Conservation (phyloP, 2,888 invertebrate genomes). For the Acronicta aceris region DNA sequence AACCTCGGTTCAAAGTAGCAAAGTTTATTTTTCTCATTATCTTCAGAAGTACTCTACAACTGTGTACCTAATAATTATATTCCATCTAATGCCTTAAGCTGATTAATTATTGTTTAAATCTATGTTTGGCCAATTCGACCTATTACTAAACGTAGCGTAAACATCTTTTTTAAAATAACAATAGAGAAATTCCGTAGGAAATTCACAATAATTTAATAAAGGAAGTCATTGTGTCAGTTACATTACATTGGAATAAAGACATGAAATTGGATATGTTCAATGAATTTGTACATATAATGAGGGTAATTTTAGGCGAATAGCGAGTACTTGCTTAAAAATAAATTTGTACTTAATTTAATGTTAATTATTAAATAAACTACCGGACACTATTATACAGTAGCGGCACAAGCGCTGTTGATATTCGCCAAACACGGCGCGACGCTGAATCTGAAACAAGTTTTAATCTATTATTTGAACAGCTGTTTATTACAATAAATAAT, state of each 20-base stretch:
- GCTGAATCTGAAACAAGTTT: slow-evolving; percentile 77
- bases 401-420: slow-evolving; percentile 68
- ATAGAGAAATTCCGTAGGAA: slow-evolving; percentile 21
- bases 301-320: slow-evolving; percentile 43
- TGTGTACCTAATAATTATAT: slow-evolving; percentile 21
- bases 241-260: slow-evolving; percentile 39
- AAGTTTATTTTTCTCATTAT: slow-evolving; percentile 16
- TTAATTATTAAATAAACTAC: slow-evolving; percentile 72
- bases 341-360: slow-evolving; percentile 65
- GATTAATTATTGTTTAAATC: slow-evolving; percentile 42
- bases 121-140: slow-evolving; percentile 73
- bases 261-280: slow-evolving; percentile 74
- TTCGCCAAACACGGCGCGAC: slow-evolving; percentile 68
- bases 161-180: slow-evolving; percentile 29
- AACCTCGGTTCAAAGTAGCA: slow-evolving; percentile 10
- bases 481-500: slow-evolving; percentile 10
- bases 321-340: slow-evolving; percentile 47
- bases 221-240: slow-evolving; percentile 24
- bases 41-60: slow-evolving; percentile 29
- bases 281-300: slow-evolving; percentile 78
- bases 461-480: slow-evolving; percentile 11
- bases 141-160: slow-evolving; percentile 62
- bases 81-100: slow-evolving; percentile 44
- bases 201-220: slow-evolving; percentile 35
- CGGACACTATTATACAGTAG: slow-evolving; percentile 77